Evolutionary conservation across 2,888 invertebrate genomes (phyloP).

Genomic region (Drosophila macrospina): DNA sequence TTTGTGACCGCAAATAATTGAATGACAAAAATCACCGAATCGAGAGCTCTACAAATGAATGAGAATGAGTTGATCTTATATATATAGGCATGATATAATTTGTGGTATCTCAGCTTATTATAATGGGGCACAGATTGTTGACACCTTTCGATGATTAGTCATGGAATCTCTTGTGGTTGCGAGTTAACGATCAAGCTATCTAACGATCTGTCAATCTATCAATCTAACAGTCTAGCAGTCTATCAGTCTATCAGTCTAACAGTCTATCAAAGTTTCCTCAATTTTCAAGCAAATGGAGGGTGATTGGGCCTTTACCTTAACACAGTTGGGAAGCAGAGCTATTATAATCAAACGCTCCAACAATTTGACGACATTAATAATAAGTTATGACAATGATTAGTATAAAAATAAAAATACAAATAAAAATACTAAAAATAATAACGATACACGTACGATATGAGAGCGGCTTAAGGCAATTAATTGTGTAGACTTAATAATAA

Average conservation of each 20-base stretch:
- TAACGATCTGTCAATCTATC: constrained; percentile 3
- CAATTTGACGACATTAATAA: constrained; percentile 74
- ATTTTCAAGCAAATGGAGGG: constrained; percentile 22
- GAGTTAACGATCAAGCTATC: constrained; percentile 22
- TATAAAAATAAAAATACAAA: constrained; percentile 31
- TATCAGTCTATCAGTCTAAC: constrained; percentile 1
- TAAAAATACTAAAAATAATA: constrained; percentile 21
- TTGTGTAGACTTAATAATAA: constrained; percentile 66
- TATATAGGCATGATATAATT: constrained; percentile 63
- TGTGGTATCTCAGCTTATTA: constrained; percentile 52
- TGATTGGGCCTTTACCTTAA: constrained; percentile 68
- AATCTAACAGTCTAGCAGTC: not conserved
- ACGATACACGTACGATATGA: constrained; percentile 45
- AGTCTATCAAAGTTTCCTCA: constrained; percentile 1
- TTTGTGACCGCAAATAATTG: constrained; percentile 41
- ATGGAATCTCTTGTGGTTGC: constrained; percentile 64
- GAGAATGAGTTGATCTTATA: constrained; percentile 42
- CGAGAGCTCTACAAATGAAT: constrained; percentile 42
- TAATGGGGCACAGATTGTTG: constrained; percentile 41
- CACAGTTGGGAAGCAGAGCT: constrained; percentile 56
- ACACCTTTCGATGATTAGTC: constrained; percentile 56
- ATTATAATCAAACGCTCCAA: constrained; percentile 82
- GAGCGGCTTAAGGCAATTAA: constrained; percentile 76
- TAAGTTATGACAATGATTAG: constrained; percentile 53
- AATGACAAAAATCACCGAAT: constrained; percentile 42